phyloP scores from a whole-genome alignment of 2,113 vertebrate species.

The Monopterus albus region DNA sequence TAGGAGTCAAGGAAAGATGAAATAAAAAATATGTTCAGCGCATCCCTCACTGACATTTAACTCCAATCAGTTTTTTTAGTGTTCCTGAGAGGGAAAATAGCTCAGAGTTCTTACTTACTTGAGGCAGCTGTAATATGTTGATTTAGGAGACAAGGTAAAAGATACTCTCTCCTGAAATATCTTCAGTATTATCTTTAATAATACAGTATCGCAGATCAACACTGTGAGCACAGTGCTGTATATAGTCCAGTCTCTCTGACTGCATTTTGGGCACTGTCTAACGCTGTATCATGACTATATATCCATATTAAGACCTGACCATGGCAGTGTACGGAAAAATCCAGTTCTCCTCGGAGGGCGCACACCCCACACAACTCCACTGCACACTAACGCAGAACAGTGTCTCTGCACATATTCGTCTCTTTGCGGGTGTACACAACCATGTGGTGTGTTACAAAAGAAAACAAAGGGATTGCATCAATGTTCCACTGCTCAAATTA shows the following conservation, averaged over 20 bases:
- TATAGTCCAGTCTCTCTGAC: neutral
- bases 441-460: constrained; percentile 63
- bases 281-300: constrained; percentile 27
- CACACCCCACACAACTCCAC: constrained; percentile 21
- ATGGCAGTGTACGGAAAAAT: constrained; percentile 21
- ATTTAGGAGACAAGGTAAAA: neutral
- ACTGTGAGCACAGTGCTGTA: neutral
- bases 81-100: constrained; percentile 13
- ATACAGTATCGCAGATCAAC: constrained; percentile 9
- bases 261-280: constrained; percentile 35
- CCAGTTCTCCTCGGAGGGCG: constrained; percentile 26
- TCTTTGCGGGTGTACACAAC: constrained; percentile 56
- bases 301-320: constrained; percentile 14
- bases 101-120: neutral
- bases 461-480: constrained; percentile 79
- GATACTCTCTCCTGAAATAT: neutral
- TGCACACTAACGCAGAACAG: constrained; percentile 13
- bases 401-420: constrained; percentile 45
- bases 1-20: constrained; percentile 4
- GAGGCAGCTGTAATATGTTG: constrained; percentile 7
- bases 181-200: constrained; percentile 12
- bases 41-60: constrained; percentile 30
- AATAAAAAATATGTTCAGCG: constrained; percentile 4
- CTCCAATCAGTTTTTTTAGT: neutral
- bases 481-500: constrained; percentile 57